Conservation (phyloP, 2,888 invertebrate genomes). For the Melieria crassipennis region DNA sequence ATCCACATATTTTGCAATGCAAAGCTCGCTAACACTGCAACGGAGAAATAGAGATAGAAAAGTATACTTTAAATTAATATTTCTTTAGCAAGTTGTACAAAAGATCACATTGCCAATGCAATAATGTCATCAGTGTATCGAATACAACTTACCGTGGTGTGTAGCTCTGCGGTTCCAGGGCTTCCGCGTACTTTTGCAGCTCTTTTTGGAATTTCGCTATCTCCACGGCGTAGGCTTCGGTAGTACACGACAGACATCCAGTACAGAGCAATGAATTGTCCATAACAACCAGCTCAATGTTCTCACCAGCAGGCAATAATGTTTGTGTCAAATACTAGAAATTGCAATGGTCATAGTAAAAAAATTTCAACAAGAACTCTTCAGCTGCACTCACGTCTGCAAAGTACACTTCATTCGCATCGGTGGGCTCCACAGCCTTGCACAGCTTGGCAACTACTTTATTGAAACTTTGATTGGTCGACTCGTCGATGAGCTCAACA, state of each 20-base stretch:
- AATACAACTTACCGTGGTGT: conserved; percentile 54
- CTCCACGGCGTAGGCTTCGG: conserved; percentile 50
- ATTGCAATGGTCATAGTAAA: not conserved
- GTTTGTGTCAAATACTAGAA: conserved; percentile 49
- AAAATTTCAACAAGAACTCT: not conserved
- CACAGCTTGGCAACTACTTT: conserved; percentile 50
- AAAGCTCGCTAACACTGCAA: conserved; percentile 54
- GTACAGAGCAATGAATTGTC: conserved; percentile 56
- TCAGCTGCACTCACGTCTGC: conserved; percentile 48
- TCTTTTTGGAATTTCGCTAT: conserved; percentile 55
- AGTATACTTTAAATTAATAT: conserved; percentile 1
- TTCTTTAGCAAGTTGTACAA: not conserved
- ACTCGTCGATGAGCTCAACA: conserved; percentile 52
- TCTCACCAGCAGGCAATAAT: conserved; percentile 51
- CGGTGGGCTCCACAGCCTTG: conserved; percentile 47
- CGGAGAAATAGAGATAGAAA: not conserved
- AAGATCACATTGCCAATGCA: too few species aligned
- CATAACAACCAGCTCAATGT: conserved; percentile 55
- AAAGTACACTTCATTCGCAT: conserved; percentile 43
- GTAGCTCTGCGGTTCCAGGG: conserved; percentile 44
- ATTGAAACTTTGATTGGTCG: conserved; percentile 53
- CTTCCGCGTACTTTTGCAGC: conserved; percentile 53
- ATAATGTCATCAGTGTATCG: not conserved
- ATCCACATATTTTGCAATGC: conserved; percentile 57
- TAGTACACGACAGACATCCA: conserved; percentile 57